Conservation (phyloP, 2,113 vertebrate species). For the Nesogale talazaci region DNA sequence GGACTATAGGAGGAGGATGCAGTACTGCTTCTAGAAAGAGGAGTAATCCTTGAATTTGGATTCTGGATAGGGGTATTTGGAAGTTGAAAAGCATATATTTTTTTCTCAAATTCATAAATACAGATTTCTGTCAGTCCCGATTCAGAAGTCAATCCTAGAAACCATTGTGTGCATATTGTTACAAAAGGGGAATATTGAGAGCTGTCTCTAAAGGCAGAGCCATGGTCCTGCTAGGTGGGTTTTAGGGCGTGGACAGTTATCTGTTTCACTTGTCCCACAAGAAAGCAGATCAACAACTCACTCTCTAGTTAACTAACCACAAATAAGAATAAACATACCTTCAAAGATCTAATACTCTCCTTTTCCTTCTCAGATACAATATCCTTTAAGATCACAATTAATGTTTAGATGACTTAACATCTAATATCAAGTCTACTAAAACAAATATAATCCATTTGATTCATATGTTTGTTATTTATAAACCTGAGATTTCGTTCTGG, state of each 20-base stretch:
- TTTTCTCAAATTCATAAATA: neutral
- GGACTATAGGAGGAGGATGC: neutral
- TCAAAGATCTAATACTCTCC: conserved; percentile 26
- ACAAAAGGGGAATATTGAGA: conserved; percentile 17
- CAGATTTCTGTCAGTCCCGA: neutral
- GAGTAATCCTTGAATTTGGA: neutral
- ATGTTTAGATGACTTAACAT: conserved; percentile 25
- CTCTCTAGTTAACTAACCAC: conserved; percentile 13
- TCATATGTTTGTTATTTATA: neutral
- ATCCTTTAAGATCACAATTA: neutral
- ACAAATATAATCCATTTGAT: neutral
- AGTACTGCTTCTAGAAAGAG: neutral
- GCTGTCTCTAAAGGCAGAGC: neutral
- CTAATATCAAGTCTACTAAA: neutral
- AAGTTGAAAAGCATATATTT: neutral
- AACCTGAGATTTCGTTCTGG: neutral
- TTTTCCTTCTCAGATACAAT: neutral
- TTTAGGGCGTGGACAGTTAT: neutral
- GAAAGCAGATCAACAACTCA: neutral
- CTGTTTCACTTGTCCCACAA: neutral
- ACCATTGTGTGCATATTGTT: neutral
- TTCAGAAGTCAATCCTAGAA: neutral
- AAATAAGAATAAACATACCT: neutral
- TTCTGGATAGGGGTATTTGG: neutral
- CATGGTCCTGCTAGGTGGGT: neutral